Conservation (phyloP, 2,113 vertebrate species). For the Pseudorhombus dupliciocellatus region DNA sequence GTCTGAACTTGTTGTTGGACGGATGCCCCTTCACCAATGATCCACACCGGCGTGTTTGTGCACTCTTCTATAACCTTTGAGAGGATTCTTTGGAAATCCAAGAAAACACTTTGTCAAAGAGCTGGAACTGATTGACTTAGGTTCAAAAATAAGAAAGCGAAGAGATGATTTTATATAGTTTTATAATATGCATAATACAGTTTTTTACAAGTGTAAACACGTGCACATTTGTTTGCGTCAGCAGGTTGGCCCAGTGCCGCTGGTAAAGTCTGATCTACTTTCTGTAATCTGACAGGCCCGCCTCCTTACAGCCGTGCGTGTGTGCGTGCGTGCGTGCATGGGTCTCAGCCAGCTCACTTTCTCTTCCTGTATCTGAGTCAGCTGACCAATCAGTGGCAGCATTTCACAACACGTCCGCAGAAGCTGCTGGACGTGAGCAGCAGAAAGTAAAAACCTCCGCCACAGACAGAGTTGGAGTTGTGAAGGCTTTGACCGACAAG, state of each 20-base stretch:
- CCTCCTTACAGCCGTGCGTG: neutral
- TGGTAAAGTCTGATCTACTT: conserved; percentile 19
- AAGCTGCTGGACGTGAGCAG: conserved; percentile 10
- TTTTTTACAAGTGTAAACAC: neutral
- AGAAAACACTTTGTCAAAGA: neutral
- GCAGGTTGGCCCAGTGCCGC: conserved; percentile 18
- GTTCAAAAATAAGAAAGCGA: too few relatives aligned
- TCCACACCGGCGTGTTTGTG: neutral
- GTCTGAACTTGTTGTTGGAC: conserved; percentile 48
- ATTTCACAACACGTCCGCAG: conserved; percentile 19
- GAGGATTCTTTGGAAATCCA: neutral
- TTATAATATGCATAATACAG: neutral
- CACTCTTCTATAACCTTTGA: neutral
- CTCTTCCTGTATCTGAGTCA: conserved; percentile 45
- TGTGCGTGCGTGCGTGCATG: neutral
- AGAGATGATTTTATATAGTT: neutral
- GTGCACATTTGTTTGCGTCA: neutral
- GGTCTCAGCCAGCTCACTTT: neutral
- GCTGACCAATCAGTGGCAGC: conserved; percentile 17
- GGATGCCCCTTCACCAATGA: conserved; percentile 5
- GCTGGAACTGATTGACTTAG: too few relatives aligned
- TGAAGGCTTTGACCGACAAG: conserved; percentile 17
- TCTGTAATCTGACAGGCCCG: conserved; percentile 29
- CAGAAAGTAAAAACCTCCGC: conserved; percentile 1
- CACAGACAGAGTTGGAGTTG: neutral